phyloP scores from a whole-genome alignment of 35 echinoderm and acorn worm genomes.

The Amphiura filiformis region DNA sequence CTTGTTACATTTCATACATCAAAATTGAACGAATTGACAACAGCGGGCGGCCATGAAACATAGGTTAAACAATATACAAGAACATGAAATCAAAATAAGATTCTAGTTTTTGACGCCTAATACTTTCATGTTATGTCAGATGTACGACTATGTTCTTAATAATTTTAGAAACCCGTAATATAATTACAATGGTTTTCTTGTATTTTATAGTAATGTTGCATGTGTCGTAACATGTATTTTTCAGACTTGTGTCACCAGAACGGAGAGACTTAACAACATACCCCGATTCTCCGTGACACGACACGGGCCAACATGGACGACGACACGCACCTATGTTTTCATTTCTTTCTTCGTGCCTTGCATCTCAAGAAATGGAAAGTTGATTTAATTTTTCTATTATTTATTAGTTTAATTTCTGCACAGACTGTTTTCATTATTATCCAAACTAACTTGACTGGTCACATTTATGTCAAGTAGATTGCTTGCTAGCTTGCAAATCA shows the following conservation, averaged over 20 bases:
- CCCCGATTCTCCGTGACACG: not conserved
- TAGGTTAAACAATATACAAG: not conserved
- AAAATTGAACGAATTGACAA: not conserved
- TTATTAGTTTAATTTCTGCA: no score
- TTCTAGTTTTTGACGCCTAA: not conserved
- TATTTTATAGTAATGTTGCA: not conserved
- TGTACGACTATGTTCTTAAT: not conserved
- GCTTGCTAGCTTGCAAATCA: no score
- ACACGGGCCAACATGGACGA: not conserved
- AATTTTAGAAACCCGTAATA: not conserved
- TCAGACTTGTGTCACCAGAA: not conserved
- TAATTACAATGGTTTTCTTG: not conserved
- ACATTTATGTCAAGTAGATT: no score
- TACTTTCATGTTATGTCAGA: not conserved
- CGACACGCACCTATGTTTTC: not conserved
- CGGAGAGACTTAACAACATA: not conserved
- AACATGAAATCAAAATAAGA: no score
- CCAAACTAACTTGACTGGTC: no score
- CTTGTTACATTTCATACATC: not conserved
- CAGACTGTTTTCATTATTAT: no score
- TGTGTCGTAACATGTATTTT: not conserved
- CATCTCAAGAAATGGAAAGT: no score
- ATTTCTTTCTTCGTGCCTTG: no score
- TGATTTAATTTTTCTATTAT: no score
- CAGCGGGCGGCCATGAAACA: not conserved